phyloP scores from a whole-genome alignment of 1,140 invertebrate species.

The Brachionus calyciflorus region DNA sequence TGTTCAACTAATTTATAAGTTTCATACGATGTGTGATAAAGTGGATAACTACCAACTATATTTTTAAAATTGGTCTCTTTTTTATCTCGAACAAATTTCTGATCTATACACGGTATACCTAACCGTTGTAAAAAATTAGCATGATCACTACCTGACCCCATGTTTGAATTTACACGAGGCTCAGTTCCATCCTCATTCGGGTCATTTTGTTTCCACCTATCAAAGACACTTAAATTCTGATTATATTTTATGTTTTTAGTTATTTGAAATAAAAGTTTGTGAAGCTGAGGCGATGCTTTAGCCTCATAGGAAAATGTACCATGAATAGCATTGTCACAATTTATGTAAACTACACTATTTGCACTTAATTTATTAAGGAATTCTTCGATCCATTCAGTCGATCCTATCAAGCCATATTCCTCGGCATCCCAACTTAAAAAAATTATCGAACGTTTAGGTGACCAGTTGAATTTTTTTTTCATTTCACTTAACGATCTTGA shows the following conservation, averaged over 20 bases:
- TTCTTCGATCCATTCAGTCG: constrained; percentile 61
- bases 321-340: constrained; percentile 54
- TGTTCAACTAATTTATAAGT: constrained; percentile 57
- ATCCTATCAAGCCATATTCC: constrained; percentile 63
- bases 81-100: constrained; percentile 48
- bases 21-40: constrained; percentile 62
- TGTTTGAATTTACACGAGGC: not conserved
- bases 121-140: constrained; percentile 15
- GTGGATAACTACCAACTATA: constrained; percentile 54
- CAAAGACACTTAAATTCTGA: not conserved
- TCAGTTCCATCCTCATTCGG: constrained; percentile 3
- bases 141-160: constrained; percentile 33
- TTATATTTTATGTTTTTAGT: constrained; percentile 25
- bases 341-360: constrained; percentile 56
- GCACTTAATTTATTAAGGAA: not conserved
- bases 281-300: not conserved
- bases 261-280: not conserved
- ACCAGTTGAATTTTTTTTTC: constrained; percentile 59
- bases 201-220: constrained; percentile 20
- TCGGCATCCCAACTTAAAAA: constrained; percentile 65
- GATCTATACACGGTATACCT: constrained; percentile 38
- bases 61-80: constrained; percentile 53
- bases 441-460: constrained; percentile 60
- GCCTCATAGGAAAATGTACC: constrained; percentile 41
- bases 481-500: constrained; percentile 60